phyloP scores from a whole-genome alignment of 1,140 invertebrate genomes.

The Dendroctonus ponderosae region DNA sequence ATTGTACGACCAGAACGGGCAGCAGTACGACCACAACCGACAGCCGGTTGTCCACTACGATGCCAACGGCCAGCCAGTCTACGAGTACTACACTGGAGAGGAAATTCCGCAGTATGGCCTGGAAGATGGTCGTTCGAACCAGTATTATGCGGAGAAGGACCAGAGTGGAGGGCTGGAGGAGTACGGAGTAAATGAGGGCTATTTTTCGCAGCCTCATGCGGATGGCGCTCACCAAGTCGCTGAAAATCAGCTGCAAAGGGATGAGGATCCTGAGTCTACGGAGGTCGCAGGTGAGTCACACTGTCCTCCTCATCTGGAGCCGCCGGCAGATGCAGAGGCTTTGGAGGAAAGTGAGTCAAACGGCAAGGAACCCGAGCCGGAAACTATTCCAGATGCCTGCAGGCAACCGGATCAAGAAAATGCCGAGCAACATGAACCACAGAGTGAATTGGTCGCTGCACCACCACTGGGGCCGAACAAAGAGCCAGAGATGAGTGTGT shows the following conservation, averaged over 20 bases:
- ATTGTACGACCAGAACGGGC: conserved; percentile 33
- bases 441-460: background rate
- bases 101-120: background rate
- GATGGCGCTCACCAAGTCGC: no score
- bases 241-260: no score
- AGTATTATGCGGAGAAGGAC: background rate
- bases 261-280: no score
- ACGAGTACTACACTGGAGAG: conserved; percentile 3
- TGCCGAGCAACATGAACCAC: background rate
- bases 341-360: background rate
- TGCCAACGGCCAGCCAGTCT: conserved; percentile 34
- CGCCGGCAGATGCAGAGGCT: background rate
- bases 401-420: background rate
- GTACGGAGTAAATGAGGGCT: background rate
- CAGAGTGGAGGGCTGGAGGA: background rate
- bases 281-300: background rate
- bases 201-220: no score
- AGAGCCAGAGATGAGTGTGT: conserved; percentile 25
- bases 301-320: background rate
- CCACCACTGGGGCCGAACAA: background rate
- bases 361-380: background rate
- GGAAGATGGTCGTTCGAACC: background rate
- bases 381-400: background rate
- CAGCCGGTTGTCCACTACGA: conserved; percentile 37
- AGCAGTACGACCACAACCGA: conserved; percentile 4